Percentiles rank a stretch among this genome's conserved stretches.
phyloP scores from a whole-genome alignment of 2,888 invertebrate genomes.

The Lingula anatina region DNA sequence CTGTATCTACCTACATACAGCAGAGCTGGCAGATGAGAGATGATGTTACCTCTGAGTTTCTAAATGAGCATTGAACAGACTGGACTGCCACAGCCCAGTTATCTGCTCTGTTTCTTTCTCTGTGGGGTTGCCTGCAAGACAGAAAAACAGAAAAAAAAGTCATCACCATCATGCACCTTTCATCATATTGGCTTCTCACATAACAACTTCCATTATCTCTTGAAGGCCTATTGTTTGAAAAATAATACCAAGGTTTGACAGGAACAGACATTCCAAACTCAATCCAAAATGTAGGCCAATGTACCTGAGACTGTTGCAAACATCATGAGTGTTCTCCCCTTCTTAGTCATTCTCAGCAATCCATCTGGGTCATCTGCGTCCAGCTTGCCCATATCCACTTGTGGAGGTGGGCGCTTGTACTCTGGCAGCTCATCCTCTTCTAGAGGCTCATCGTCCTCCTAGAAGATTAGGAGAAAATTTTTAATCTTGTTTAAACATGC shows the following conservation, averaged over 20 bases:
- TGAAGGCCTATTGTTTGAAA: no score
- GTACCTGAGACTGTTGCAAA: constrained; percentile 66
- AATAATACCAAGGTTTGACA: no score
- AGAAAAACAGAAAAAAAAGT: constrained; percentile 1
- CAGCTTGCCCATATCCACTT: constrained; percentile 43
- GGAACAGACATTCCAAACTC: no score
- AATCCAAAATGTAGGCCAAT: neutral
- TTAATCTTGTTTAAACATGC: no score
- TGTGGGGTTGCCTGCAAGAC: constrained; percentile 50
- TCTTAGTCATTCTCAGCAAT: constrained; percentile 82
- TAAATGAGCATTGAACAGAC: constrained; percentile 93
- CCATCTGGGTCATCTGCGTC: constrained; percentile 69
- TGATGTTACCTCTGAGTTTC: constrained; percentile 77
- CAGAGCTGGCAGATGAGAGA: no score
- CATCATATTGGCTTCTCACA: neutral
- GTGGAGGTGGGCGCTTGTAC: constrained; percentile 60
- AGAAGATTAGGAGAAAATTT: constrained; percentile 1
- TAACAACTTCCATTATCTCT: neutral
- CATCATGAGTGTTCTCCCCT: constrained; percentile 85
- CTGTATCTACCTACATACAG: no score
- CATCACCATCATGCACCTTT: neutral
- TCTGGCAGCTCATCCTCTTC: constrained; percentile 94
- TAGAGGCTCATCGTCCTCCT: constrained; percentile 45
- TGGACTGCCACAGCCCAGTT: constrained; percentile 91
- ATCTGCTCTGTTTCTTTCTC: constrained; percentile 76